Base-by-base conservation (phyloP, 2,888 invertebrate genomes). In the Heteropelma amictum region DNA sequence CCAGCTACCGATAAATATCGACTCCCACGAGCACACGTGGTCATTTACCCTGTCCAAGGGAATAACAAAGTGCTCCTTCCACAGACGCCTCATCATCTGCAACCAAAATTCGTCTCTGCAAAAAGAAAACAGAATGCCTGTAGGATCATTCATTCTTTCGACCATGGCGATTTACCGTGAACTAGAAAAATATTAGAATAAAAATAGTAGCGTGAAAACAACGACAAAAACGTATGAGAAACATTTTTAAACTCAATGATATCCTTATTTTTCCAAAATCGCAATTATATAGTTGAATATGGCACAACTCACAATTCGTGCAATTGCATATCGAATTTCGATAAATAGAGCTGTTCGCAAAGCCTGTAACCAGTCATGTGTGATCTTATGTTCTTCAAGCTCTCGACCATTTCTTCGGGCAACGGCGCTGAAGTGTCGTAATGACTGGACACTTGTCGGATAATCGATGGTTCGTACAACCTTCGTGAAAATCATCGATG, bases 1-100 rank as follows among this genome's bases (percentile, higher is more conserved):
- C 93, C 94, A 95, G 82, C 95, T 94, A 73, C 95, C 96, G 5
- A 93, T 93, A 84, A 98, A 94, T 72, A 98, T 95, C 77, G 94
- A 93, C 0, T 93, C 92, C 88, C 98, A 95, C 0, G 96, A 95
- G 81, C 97, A 95, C 0, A 96, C 95, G 86, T 97, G 96, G 3
- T 94, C 93, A 86, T 98, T 96, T 75, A 93, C 92, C 82, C 94
- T 94, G 79, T 95, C 93, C 56, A 95, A 90, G 0, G 94, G 93
- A 83, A 97, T 91, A 12, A 93, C 92, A 84, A 95, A 92, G 89
- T 96, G 97, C 72, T 95, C 91, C 0, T 94, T 93, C 96, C 97
- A 98, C 61, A 96, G 83, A 51, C 93, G 92, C 51, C 92, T 92
- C 45, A 96, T 94, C 21, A 97, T 89, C 71, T 95, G 94, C 76